Conservation (phyloP, 2,797 vertebrate genomes). For the Champsocephalus esox region DNA sequence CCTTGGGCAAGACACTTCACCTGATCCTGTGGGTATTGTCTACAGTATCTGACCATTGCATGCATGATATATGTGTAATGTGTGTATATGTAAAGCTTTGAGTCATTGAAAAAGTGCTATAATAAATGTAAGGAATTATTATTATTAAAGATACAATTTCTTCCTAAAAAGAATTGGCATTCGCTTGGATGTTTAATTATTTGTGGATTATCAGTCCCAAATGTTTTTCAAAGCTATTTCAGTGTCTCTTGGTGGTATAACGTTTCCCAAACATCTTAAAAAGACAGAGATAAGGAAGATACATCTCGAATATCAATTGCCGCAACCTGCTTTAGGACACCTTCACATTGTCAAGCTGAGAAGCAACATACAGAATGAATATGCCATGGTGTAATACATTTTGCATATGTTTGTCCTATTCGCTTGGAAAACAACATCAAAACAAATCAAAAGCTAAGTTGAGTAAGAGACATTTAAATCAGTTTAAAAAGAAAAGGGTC, state of each 20-base stretch:
- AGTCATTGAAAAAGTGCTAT: too few species aligned
- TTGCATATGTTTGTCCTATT: slow-evolving; percentile 23
- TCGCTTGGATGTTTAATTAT: slow-evolving; percentile 54
- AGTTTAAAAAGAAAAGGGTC: slow-evolving; percentile 3
- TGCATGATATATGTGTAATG: too few species aligned
- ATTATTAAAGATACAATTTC: slow-evolving; percentile 28
- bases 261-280: slow-evolving; percentile 41
- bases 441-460: slow-evolving; percentile 36
- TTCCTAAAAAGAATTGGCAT: slow-evolving; percentile 4
- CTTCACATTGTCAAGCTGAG: slow-evolving; percentile 38
- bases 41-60: too few species aligned
- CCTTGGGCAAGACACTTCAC: too few species aligned
- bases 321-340: slow-evolving; percentile 36
- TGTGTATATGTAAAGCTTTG: too few species aligned
- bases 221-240: slow-evolving; percentile 43
- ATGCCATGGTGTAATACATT: slow-evolving; percentile 12
- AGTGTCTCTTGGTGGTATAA: slow-evolving; percentile 6
- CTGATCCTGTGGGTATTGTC: too few species aligned
- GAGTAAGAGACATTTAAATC: slow-evolving; percentile 5
- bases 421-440: slow-evolving; percentile 34
- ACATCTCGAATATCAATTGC: slow-evolving; percentile 36
- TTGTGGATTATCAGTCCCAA: slow-evolving; percentile 42
- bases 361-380: background rate
- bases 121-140: too few species aligned
- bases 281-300: slow-evolving; percentile 39